These are phyloP conservation scores for Malurus splendens DNA, from an alignment of 2,797 vertebrate species.

Conservation along the genomic window DNA sequence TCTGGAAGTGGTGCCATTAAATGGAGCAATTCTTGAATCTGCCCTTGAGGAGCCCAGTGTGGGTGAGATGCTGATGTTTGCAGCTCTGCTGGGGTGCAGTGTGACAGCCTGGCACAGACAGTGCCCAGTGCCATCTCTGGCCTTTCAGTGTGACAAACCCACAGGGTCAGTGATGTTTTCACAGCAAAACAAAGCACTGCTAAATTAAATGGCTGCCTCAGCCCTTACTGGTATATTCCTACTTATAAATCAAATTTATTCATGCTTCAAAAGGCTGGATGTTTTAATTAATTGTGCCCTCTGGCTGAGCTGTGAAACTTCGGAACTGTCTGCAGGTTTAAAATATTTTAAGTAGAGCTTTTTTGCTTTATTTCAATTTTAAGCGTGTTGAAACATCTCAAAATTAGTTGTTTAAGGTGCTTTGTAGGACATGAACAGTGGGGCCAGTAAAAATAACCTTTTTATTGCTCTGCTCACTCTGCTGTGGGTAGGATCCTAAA, in stretches of 20 bases:
- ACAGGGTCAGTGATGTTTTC: background rate
- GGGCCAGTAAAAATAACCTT: background rate
- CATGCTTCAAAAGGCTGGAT: background rate
- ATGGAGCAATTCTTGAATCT: background rate
- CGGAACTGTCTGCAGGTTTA: background rate
- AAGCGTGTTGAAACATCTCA: background rate
- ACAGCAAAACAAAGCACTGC: background rate
- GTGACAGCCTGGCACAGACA: background rate
- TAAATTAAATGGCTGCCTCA: background rate
- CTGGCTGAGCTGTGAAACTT: conserved; percentile 6
- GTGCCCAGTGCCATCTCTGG: background rate
- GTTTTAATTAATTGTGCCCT: conserved; percentile 28
- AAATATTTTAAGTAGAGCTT: background rate
- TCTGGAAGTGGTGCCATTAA: background rate
- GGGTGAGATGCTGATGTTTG: background rate
- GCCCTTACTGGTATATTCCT: background rate
- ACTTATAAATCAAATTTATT: background rate
- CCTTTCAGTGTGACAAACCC: background rate
- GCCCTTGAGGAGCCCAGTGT: background rate
- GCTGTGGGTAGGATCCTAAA: background rate
- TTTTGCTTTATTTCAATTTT: background rate
- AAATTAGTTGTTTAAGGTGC: background rate
- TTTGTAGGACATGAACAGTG: background rate
- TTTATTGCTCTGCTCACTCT: background rate
- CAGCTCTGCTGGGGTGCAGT: background rate